Base-by-base conservation (phyloP, 2,113 vertebrate genomes). In the Megaceryle maxima region DNA sequence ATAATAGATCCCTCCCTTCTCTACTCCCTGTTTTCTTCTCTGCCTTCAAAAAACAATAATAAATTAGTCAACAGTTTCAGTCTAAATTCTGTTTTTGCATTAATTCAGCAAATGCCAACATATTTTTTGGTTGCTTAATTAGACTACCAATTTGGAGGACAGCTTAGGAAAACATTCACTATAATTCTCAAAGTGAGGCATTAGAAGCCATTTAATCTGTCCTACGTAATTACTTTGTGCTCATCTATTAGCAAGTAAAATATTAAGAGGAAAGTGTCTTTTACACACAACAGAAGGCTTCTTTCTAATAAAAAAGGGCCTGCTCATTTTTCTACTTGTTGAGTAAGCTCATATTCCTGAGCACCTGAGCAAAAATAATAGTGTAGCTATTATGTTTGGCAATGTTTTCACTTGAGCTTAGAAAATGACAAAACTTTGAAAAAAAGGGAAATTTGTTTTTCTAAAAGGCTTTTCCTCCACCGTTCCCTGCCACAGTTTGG, bases 161-260 rank as follows among this genome's bases (percentile, higher is more conserved):
- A 62, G 43, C 25, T 95, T 37, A 93, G 78, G 72, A 94, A 97
- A 96, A 90, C 50, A 59, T 46, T 69, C 55, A 43, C 82, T 69
- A 1, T 41, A 76, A 80, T 67, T 94, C 90, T 85, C 12, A 1
- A 82, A 87, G 67, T 50, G 70, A 93, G 72, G 37, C 72, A 80
- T 70, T 77, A 91, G 63, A 66, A 91, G 80, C 57, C 37, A 35
- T 83, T 94, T 85, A n/a, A 85, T 84, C 67, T 89, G 74, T 88
- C 66, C 66, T 62, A 48, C 3, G 10, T 53, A 70, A 93, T 93
- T 62, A 77, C 59, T 83, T 63, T 39, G 74, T 64, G 69, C 82
- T 94, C 35, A 41, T 31, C 87, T 76, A 60, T 82, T 75, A 77
- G 41, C 75, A 83, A 85, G 68, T 59, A 70, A 94, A 95, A 88